Conservation (phyloP, 1,140 invertebrate genomes). For the Arctopsyche grandis region DNA sequence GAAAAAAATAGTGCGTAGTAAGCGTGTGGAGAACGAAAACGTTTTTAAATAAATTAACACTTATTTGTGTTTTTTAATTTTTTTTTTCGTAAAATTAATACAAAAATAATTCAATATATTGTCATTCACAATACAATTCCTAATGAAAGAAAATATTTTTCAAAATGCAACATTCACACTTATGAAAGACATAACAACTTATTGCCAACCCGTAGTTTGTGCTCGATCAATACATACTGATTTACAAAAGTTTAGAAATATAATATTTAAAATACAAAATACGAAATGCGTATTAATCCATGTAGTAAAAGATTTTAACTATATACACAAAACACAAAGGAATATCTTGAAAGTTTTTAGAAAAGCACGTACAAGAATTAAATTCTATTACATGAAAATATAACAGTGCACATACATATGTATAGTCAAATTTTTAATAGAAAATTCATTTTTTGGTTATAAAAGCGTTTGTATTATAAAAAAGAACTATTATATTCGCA, state of each 20-base stretch:
- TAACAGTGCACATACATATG: not conserved
- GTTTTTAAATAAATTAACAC: constrained; percentile 21
- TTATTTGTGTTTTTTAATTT: constrained; percentile 11
- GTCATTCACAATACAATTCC: constrained; percentile 38
- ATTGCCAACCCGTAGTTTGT: constrained; percentile 45
- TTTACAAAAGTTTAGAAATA: constrained; percentile 20
- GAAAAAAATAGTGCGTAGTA: not conserved
- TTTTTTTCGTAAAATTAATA: constrained; percentile 23
- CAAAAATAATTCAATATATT: constrained; percentile 44
- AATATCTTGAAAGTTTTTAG: not conserved
- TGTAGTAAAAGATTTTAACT: constrained; percentile 9
- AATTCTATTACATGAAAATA: constrained; percentile 8
- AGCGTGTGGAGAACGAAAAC: not conserved
- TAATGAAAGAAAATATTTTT: constrained; percentile 2
- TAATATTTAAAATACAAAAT: constrained; percentile 9
- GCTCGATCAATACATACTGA: constrained; percentile 30
- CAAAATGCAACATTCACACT: constrained; percentile 5
- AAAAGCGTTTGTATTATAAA: too few relatives aligned
- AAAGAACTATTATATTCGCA: too few relatives aligned
- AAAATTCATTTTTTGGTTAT: too few relatives aligned
- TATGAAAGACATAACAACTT: constrained; percentile 15
- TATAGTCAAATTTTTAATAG: too few relatives aligned
- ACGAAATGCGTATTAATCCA: constrained; percentile 8
- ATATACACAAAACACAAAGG: not conserved
- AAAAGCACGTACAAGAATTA: constrained; percentile 4